These are phyloP conservation scores for Spisula subtruncata DNA, from an alignment of 2,888 invertebrate species.

Conservation along the genomic window DNA sequence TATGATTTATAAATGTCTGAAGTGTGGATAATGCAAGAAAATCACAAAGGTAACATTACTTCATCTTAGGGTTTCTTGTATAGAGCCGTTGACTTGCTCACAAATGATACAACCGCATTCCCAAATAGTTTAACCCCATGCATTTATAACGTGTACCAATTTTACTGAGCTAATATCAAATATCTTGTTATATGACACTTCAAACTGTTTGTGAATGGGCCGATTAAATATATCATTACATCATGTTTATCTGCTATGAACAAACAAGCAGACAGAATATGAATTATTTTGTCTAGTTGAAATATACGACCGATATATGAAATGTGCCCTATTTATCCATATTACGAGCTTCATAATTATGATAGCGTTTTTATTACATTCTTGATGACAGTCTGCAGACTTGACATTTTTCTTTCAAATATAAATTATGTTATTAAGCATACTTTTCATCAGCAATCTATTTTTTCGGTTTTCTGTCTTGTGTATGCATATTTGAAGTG, in stretches of 20 bases:
- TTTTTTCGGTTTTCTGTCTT: too few species aligned
- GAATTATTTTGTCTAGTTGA: not conserved
- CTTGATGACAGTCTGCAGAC: not conserved
- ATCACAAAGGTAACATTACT: too few species aligned
- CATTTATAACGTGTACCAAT: too few species aligned
- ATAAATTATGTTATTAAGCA: too few species aligned
- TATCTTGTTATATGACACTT: slow-evolving; percentile 2
- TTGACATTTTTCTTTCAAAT: not conserved
- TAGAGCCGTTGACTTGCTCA: too few species aligned
- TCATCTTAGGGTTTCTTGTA: too few species aligned
- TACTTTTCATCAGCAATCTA: too few species aligned
- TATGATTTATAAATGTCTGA: too few species aligned
- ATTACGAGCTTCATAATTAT: not conserved
- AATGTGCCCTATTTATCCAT: not conserved
- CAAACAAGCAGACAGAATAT: not conserved
- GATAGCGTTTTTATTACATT: not conserved
- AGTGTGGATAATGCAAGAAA: too few species aligned
- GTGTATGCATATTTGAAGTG: too few species aligned
- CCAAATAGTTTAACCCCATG: too few species aligned
- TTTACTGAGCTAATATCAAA: not conserved
- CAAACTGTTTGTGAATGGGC: not conserved
- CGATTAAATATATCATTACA: not conserved
- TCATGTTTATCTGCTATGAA: not conserved
- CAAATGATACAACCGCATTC: too few species aligned
- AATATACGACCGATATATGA: not conserved